Evolutionary conservation across 2,113 vertebrate genomes (phyloP).

Genomic region (Phalacrocorax aristotelis): DNA sequence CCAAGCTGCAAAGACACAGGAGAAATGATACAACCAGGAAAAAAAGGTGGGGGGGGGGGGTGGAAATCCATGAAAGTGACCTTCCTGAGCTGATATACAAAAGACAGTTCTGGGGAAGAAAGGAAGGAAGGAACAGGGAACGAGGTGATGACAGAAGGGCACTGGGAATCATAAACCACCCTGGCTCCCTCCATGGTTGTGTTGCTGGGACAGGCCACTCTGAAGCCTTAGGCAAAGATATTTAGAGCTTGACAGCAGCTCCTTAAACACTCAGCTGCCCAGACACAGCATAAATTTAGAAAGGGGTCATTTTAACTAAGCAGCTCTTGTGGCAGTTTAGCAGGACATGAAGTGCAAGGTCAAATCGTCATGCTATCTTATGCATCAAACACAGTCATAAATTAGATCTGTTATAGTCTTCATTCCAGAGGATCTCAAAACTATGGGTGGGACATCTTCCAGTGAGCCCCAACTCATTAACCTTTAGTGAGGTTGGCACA

Average conservation of each 20-base stretch:
- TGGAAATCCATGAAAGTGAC: not conserved
- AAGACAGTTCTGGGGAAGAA: not conserved
- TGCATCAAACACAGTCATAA: not conserved
- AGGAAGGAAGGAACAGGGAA: not conserved
- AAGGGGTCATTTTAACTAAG: not conserved
- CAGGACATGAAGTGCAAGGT: not conserved
- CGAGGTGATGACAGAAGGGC: not conserved
- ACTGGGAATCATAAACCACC: not conserved
- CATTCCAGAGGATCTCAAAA: not conserved
- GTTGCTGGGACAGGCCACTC: not conserved
- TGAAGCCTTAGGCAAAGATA: not conserved
- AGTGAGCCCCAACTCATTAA: not conserved
- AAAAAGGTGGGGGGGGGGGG: no score
- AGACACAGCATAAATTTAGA: not conserved
- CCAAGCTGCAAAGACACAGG: not conserved
- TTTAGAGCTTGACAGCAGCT: not conserved
- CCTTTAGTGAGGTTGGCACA: not conserved
- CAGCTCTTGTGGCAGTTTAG: not conserved
- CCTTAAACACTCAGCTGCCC: not conserved
- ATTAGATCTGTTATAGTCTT: not conserved
- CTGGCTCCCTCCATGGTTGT: not conserved
- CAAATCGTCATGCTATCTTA: not conserved
- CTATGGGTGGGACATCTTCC: not conserved
- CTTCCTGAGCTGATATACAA: not conserved
- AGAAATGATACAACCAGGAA: not conserved